Evolutionary conservation across 2,797 vertebrate species (phyloP).

Genomic region (Lepilemur septentrionalis): DNA sequence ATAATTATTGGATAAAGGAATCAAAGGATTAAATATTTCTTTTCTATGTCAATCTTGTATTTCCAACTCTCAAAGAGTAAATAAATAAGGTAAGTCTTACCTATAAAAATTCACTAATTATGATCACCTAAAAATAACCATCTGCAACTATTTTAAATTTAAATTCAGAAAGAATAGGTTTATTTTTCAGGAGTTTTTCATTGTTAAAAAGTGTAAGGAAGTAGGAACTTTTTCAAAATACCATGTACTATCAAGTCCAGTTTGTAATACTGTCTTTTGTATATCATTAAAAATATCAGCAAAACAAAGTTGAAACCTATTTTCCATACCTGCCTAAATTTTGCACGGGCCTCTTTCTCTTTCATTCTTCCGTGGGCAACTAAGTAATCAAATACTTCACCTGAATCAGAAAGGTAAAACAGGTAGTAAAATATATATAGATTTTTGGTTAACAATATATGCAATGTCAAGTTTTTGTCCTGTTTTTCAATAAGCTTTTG

Average conservation of each 20-base stretch:
- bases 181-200: conserved; percentile 40
- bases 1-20: neutral
- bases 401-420: conserved; percentile 83
- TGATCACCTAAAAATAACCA: conserved; percentile 51
- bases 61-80: conserved; percentile 50
- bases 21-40: neutral
- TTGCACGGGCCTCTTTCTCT: conserved; percentile 97
- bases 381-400: conserved; percentile 97
- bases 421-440: conserved; percentile 64
- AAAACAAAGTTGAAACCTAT: conserved; percentile 57
- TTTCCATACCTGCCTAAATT: conserved; percentile 97
- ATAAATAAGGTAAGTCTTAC: conserved; percentile 50
- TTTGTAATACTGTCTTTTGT: neutral
- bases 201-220: conserved; percentile 38
- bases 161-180: conserved; percentile 64
- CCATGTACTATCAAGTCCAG: neutral
- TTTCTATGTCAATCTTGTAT: neutral
- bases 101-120: conserved; percentile 50
- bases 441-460: conserved; percentile 51
- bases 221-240: conserved; percentile 53
- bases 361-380: conserved; percentile 99
- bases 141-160: conserved; percentile 69
- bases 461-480: conserved; percentile 52
- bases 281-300: conserved; percentile 53
- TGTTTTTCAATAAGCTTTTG: conserved; percentile 46